phyloP scores from a whole-genome alignment of 2,113 vertebrate species.

The Notothenia rossii region DNA sequence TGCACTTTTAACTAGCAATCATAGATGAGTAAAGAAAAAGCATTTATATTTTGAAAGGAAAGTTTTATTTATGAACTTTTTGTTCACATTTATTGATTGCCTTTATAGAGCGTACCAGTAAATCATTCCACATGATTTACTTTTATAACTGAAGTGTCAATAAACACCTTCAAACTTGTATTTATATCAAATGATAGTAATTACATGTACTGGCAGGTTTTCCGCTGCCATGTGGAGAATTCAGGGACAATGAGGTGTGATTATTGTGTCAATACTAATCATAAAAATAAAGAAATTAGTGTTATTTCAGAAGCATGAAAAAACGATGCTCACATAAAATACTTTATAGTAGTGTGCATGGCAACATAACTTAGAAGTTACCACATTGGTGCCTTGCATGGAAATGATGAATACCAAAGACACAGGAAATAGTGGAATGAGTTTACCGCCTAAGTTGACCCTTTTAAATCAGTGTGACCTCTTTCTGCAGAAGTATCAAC shows the following conservation, averaged over 20 bases:
- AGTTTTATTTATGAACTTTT: no score
- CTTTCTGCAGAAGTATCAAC: conserved; percentile 15
- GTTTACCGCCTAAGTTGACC: conserved; percentile 5
- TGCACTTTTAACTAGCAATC: no score
- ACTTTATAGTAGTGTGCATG: background rate
- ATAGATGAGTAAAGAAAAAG: no score
- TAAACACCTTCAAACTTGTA: no score
- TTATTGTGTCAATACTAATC: background rate
- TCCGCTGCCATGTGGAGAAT: background rate
- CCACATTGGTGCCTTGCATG: background rate
- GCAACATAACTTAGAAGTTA: background rate
- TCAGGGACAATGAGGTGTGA: background rate
- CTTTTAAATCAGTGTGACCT: conserved; percentile 39
- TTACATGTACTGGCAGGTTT: background rate
- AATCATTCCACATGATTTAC: no score
- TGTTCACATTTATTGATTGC: no score
- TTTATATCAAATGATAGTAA: background rate
- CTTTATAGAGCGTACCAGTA: no score
- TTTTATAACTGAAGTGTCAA: no score
- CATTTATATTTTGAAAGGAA: no score
- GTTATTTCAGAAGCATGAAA: background rate
- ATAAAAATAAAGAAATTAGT: background rate
- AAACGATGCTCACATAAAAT: background rate
- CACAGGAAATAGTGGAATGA: background rate
- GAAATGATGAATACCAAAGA: background rate